A percentile compares a stretch with the other conserved stretches of the same genome.
Evolutionary conservation across 2,888 invertebrate species (phyloP).

Genomic region (Protonemura montana): DNA sequence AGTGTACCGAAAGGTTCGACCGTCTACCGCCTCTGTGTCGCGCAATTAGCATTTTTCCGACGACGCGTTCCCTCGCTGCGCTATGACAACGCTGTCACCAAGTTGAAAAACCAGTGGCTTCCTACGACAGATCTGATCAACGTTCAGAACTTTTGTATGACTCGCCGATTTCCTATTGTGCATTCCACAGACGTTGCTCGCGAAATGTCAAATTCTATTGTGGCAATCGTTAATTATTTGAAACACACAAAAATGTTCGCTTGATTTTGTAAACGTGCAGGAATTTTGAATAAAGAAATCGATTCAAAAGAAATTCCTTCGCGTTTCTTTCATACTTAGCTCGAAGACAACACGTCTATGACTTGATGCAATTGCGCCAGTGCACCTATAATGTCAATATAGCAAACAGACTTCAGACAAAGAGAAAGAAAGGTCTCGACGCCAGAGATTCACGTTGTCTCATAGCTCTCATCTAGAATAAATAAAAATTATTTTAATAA

Average conservation of each 20-base stretch:
- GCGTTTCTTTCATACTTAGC: background rate
- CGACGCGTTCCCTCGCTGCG: background rate
- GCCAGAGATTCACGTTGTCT: background rate
- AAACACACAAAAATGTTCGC: background rate
- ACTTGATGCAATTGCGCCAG: background rate
- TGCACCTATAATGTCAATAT: background rate
- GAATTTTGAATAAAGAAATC: background rate
- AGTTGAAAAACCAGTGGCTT: background rate
- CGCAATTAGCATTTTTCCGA: background rate
- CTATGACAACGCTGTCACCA: background rate
- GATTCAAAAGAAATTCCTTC: background rate
- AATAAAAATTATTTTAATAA: too few relatives aligned
- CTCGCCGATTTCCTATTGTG: background rate
- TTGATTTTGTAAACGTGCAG: background rate
- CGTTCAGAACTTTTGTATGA: background rate
- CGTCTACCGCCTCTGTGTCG: background rate
- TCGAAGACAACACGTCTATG: background rate
- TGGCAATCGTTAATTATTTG: background rate
- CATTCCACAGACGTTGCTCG: background rate
- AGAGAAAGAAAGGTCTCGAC: background rate
- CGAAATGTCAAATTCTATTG: background rate
- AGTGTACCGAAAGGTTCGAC: background rate
- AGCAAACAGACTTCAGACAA: background rate
- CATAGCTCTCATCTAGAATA: too few relatives aligned
- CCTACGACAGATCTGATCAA: background rate